Conservation (phyloP, 1,140 invertebrate genomes). For the Lordiphosa clarofinis region DNA sequence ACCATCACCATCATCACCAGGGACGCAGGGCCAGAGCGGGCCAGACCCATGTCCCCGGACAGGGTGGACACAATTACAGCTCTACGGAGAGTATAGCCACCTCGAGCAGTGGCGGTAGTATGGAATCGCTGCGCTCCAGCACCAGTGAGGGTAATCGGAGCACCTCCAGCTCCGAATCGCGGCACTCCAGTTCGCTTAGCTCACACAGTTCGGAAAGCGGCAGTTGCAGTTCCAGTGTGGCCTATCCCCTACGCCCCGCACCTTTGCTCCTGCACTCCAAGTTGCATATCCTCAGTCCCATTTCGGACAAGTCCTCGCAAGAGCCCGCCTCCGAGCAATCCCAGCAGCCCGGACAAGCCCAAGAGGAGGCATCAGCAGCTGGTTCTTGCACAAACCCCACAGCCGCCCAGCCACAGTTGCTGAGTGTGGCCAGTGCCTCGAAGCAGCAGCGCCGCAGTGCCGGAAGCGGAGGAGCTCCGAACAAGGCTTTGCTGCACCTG, state of each 20-base stretch:
- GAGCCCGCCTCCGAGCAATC: constrained; percentile 88
- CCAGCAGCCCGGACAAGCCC: constrained; percentile 57
- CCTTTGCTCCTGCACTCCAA: constrained; percentile 86
- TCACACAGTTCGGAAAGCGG: constrained; percentile 91
- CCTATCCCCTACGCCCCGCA: constrained; percentile 82
- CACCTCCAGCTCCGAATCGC: constrained; percentile 89
- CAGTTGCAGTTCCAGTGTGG: constrained; percentile 80
- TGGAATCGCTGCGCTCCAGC: constrained; percentile 90
- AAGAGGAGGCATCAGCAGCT: constrained; percentile 30
- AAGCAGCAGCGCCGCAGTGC: constrained; percentile 80
- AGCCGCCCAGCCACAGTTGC: constrained; percentile 52
- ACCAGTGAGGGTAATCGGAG: constrained; percentile 91
- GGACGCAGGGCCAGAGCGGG: constrained; percentile 16
- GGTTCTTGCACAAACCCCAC: constrained; percentile 2
- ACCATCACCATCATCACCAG: constrained; percentile 62
- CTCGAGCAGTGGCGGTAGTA: constrained; percentile 90
- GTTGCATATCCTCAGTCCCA: constrained; percentile 91
- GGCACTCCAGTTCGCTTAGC: constrained; percentile 88
- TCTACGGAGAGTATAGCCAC: constrained; percentile 92
- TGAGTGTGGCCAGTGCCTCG: constrained; percentile 41
- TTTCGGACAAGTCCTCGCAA: constrained; percentile 93
- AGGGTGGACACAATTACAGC: constrained; percentile 85
- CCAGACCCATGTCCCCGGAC: constrained; percentile 1
- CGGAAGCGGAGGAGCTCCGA: constrained; percentile 83
- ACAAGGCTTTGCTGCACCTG: constrained; percentile 88